Percentiles rank a stretch among this genome's conserved stretches.
Evolutionary conservation across 2,797 vertebrate species (phyloP).

Genomic region (Syndactyla subalaris): DNA sequence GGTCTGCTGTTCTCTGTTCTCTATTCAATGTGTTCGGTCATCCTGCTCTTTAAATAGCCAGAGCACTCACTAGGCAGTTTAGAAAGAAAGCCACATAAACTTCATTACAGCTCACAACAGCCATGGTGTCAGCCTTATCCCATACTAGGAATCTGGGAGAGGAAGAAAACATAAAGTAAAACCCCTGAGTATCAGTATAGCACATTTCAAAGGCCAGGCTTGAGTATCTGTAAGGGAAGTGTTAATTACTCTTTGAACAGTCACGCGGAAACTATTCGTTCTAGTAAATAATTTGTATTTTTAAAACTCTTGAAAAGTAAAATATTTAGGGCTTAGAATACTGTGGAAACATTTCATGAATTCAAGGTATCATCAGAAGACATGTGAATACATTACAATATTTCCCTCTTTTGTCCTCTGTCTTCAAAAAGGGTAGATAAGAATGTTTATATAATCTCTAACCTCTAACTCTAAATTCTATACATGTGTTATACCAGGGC

Average conservation of each 20-base stretch:
- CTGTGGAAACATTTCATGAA: neutral
- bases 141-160: neutral
- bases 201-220: neutral
- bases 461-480: neutral
- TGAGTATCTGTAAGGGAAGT: neutral
- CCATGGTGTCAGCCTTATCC: neutral
- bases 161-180: neutral
- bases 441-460: neutral
- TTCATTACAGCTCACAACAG: neutral
- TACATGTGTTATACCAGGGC: neutral
- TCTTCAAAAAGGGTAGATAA: neutral
- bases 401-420: neutral
- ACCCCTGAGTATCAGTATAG: neutral
- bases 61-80: neutral
- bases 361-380: neutral
- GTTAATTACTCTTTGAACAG: neutral
- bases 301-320: neutral
- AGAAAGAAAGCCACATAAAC: neutral
- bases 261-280: neutral
- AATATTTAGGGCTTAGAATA: neutral
- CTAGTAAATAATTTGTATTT: neutral
- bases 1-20: neutral
- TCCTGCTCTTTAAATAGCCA: neutral
- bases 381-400: neutral
- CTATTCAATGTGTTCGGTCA: neutral